Percentiles rank a stretch among this genome's conserved stretches.
Evolutionary conservation across 2,888 invertebrate species (phyloP).

Genomic region (Xylophagus ater): DNA sequence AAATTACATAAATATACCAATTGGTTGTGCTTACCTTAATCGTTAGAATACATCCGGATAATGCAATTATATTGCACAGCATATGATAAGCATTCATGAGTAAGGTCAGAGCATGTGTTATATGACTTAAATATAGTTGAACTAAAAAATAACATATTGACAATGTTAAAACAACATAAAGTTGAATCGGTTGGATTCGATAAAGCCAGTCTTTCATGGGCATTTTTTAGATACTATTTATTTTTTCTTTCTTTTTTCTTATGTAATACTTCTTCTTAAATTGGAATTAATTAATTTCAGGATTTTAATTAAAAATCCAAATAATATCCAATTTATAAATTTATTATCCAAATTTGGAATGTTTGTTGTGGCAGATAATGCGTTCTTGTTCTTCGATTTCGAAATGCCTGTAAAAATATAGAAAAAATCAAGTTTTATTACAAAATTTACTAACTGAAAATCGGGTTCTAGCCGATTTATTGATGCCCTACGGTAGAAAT

Average conservation of each 20-base stretch:
- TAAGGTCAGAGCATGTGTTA: constrained; percentile 83
- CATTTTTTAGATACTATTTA: constrained; percentile 41
- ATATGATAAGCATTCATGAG: constrained; percentile 90
- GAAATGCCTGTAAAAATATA: too few species aligned
- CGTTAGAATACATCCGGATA: constrained; percentile 66
- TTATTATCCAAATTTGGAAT: too few species aligned
- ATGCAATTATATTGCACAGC: constrained; percentile 83
- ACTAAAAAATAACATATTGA: constrained; percentile 67
- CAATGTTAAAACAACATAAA: constrained; percentile 60
- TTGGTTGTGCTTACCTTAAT: constrained; percentile 58
- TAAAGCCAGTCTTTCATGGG: constrained; percentile 68
- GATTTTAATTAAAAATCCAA: too few species aligned
- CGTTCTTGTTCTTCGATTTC: too few species aligned
- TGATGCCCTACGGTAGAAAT: too few species aligned
- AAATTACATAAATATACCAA: neutral
- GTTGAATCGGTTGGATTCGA: constrained; percentile 60
- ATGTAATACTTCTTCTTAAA: too few species aligned
- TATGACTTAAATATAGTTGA: constrained; percentile 74
- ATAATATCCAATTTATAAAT: too few species aligned
- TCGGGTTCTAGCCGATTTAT: too few species aligned
- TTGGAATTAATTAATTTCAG: too few species aligned
- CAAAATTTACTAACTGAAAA: too few species aligned
- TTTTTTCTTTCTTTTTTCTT: neutral
- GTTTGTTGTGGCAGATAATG: too few species aligned
- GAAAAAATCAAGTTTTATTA: too few species aligned